phyloP scores from a whole-genome alignment of 2,113 vertebrate species.

The Strix uralensis region DNA sequence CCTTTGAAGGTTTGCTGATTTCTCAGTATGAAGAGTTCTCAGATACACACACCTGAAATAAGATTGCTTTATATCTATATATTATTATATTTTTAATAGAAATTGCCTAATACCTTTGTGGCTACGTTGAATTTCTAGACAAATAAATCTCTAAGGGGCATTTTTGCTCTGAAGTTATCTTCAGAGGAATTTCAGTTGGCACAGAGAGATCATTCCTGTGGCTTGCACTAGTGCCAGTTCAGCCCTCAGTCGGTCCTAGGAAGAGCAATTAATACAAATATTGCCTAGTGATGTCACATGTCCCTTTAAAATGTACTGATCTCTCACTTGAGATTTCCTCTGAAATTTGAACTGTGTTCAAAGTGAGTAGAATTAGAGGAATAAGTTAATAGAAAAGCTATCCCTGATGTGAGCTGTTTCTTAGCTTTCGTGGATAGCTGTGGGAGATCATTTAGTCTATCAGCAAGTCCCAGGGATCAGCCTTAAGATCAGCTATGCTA shows the following conservation, averaged over 20 bases:
- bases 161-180: constrained; percentile 9
- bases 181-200: background rate
- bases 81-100: background rate
- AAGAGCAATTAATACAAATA: background rate
- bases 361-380: background rate
- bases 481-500: background rate
- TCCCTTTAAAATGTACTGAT: background rate
- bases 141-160: background rate
- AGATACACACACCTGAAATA: background rate
- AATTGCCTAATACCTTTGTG: background rate
- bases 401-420: background rate
- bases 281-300: background rate
- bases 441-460: background rate
- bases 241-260: background rate
- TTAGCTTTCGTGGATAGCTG: background rate
- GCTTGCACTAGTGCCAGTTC: background rate
- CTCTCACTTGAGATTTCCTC: background rate
- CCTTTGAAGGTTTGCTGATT: background rate
- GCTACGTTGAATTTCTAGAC: background rate
- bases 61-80: background rate
- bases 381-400: background rate
- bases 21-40: background rate
- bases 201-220: background rate
- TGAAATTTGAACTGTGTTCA: background rate
- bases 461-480: background rate